Percentiles rank a stretch among this genome's conserved stretches.
phyloP scores from a whole-genome alignment of 2,888 invertebrate species.

The Schizotus pectinicornis region DNA sequence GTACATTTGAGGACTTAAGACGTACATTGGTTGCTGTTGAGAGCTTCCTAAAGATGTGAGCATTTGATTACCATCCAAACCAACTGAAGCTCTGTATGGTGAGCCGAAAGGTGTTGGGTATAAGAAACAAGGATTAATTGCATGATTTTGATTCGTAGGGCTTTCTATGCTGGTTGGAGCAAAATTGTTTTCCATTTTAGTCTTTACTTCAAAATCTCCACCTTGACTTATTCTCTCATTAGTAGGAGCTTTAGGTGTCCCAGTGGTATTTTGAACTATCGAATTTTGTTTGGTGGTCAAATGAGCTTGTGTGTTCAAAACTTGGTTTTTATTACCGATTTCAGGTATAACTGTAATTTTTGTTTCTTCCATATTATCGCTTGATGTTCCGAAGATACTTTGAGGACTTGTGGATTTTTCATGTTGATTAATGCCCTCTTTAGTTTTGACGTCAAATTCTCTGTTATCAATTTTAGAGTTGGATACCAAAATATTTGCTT shows the following conservation, averaged over 20 bases:
- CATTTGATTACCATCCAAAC: slow-evolving; percentile 33
- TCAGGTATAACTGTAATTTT: too few relatives aligned
- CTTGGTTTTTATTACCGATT: too few relatives aligned
- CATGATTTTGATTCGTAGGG: slow-evolving; percentile 41
- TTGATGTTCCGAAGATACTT: too few relatives aligned
- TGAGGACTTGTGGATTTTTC: too few relatives aligned
- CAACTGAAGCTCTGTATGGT: slow-evolving; percentile 32
- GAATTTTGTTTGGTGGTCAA: too few relatives aligned
- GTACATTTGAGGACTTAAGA: slow-evolving; percentile 44
- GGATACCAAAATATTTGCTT: too few relatives aligned
- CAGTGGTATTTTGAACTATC: too few relatives aligned
- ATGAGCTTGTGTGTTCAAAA: too few relatives aligned
- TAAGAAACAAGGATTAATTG: slow-evolving; percentile 44
- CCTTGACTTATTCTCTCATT: slow-evolving; percentile 13
- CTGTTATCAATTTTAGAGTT: too few relatives aligned
- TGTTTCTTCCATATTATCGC: too few relatives aligned
- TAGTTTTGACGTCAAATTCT: too few relatives aligned
- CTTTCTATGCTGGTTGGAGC: slow-evolving; percentile 32
- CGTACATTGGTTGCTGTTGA: slow-evolving; percentile 34
- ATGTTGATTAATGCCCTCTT: too few relatives aligned
- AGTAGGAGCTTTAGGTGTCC: neutral
- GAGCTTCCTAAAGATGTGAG: slow-evolving; percentile 17
- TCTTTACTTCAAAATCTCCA: slow-evolving; percentile 18
- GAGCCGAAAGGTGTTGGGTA: slow-evolving; percentile 42
- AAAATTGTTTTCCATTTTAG: slow-evolving; percentile 27